Base-by-base conservation (phyloP, 2,113 vertebrate genomes). In the Gallinago jamesoni region DNA sequence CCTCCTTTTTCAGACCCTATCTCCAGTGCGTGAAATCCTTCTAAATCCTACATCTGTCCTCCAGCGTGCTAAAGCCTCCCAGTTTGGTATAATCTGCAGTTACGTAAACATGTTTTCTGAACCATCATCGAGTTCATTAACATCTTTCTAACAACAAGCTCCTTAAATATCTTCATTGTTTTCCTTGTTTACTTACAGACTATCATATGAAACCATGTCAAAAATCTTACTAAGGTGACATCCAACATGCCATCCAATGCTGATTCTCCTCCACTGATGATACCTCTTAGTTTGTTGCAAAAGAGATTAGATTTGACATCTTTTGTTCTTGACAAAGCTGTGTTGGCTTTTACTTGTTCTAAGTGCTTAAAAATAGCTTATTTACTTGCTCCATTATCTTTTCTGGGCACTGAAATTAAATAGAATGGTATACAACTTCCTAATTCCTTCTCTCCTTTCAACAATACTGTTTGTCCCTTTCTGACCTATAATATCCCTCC, bases 261-360 rank as follows among this genome's bases (percentile, higher is more conserved):
- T 17, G 10, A 62, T 94, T 91, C 57, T 72, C 52, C 45, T 82
- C 57, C 6, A 11, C 60, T 84, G 56, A 84, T 3, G 8, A 81
- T 35, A 48, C 68, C 41, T 70, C 77, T 52, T 80, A 55, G 48
- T 91, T 78, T 75, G 66, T 72, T 63, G 66, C 53, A 64, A 50
- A 19, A 75, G 28, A 72, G 50, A 90, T 79, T 63, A 90, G 43
- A 82, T 82, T 84, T 87, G 74, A 76, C 74, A 56, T 76, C 56
- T 87, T 95, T 84, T 93, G 66, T 73, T 95, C 62, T 87, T 70
- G 45, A 80, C 59, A 89, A 89, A 90, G 63, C 45, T 57, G 39
- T 39, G 57, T 43, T 90, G 77, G 76, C 52, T 93, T 35, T 43
- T 67, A 63, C 50, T 89, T 66, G 30, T 72, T 77, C 66, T 81